Evolutionary conservation across 2,113 vertebrate species (phyloP), one percentile per base, ranked within the genome.

Genomic region (Ceyx melanurus): DNA sequence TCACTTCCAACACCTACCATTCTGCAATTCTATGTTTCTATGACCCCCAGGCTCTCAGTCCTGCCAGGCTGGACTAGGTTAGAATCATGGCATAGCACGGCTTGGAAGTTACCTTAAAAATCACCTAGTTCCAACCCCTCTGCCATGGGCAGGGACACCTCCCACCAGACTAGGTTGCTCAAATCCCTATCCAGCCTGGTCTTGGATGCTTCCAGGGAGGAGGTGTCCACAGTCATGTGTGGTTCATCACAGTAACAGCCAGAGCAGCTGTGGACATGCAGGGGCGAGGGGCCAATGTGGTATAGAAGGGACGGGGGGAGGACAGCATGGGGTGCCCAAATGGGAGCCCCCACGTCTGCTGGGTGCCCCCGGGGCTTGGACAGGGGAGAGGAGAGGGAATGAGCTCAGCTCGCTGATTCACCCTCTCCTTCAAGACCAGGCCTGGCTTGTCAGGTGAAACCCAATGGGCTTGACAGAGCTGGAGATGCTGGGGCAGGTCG

Each of bases 211-310:
- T 26, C 22, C 15, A 33, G 45, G n/a, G 31, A 46, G 15, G 22
- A 10, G 65, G n/a, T 16, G 25, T 35, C 65, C 45, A 48, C 60
- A 40, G 11, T 42, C 25, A 26, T 11, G 19, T 19, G 19, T n/a
- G 25, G 18, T 5, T 23, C 21, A 13, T 2, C 1, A 1, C 51
- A 54, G 1, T 5, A 23, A 8, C 57, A 68, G 33, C 29, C 53
- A 20, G 8, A n/a, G 13, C 0, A 1, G 11, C 21, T 15, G 15
- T 5, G 11, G 19, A n/a, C 31, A 5, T 1, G 1, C 29, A 6
- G 13, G 11, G 61, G 29, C 0, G 1, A 46, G 14, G 13, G 37
- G 16, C 22, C 1, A 4, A 13, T 31, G 29, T 15, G 21, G 22
- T 14, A 21, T 6, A 19, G 75, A 37, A 89, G 9, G 25, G 13